Conservation (phyloP, 2,888 invertebrate genomes). For the Microctonus aethiopoides region DNA sequence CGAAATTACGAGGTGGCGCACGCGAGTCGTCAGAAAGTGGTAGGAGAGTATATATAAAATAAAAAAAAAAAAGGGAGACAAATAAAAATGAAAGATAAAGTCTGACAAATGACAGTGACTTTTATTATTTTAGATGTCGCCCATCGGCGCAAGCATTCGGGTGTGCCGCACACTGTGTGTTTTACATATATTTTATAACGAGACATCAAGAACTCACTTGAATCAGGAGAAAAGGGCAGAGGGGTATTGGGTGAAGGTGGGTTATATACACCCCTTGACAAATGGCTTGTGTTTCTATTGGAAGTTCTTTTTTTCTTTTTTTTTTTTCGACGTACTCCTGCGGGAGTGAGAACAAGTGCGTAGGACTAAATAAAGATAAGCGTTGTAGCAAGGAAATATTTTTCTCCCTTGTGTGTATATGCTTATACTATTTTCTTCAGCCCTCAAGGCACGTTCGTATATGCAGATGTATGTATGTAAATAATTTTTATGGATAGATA, state of each 20-base stretch:
- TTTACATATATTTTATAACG: conserved; percentile 62
- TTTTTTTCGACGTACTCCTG: conserved; percentile 44
- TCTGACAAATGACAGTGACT: conserved; percentile 67
- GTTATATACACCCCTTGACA: conserved; percentile 55
- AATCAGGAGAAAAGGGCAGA: not conserved
- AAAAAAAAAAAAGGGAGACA: conserved; percentile 6
- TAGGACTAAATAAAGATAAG: conserved; percentile 34
- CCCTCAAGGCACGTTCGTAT: not conserved
- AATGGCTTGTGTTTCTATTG: conserved; percentile 64
- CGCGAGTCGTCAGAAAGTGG: conserved; percentile 44
- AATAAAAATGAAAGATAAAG: not conserved
- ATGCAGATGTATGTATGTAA: not conserved
- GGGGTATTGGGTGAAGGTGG: not conserved
- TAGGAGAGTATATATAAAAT: conserved; percentile 39
- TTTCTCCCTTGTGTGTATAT: conserved; percentile 19
- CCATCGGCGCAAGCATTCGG: conserved; percentile 50
- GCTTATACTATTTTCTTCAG: conserved; percentile 10
- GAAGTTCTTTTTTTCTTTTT: too few species aligned
- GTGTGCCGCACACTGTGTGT: conserved; percentile 40
- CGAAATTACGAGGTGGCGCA: conserved; percentile 57
- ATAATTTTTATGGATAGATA: not conserved
- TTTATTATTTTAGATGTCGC: conserved; percentile 67
- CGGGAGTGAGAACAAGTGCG: conserved; percentile 5
- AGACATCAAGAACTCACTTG: conserved; percentile 12
- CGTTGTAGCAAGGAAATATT: conserved; percentile 1